Conservation (phyloP, 1,140 invertebrate genomes). For the Sweltsa coloradensis region DNA sequence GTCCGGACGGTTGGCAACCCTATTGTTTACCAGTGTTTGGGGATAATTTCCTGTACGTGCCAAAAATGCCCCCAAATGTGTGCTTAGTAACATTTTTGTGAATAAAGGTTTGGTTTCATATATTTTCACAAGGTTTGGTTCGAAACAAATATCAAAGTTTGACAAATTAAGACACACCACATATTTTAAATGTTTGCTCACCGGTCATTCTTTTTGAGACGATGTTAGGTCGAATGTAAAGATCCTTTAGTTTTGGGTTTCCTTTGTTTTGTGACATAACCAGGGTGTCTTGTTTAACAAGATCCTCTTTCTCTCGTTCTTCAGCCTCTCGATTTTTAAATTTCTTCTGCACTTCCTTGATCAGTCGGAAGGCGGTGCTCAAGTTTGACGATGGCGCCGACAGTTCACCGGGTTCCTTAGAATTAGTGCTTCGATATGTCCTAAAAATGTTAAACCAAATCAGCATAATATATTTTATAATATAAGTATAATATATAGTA, state of each 20-base stretch:
- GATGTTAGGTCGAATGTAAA: conserved; percentile 97
- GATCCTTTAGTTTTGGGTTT: conserved; percentile 96
- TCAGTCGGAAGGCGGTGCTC: conserved; percentile 91
- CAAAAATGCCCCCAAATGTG: too few relatives aligned
- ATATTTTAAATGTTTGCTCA: conserved; percentile 17
- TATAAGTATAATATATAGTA: too few relatives aligned
- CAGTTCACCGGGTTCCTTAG: conserved; percentile 94
- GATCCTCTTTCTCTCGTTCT: conserved; percentile 94
- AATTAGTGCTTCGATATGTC: conserved; percentile 96
- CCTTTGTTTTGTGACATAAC: conserved; percentile 91
- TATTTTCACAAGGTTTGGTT: too few relatives aligned
- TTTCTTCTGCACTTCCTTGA: conserved; percentile 99
- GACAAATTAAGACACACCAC: too few relatives aligned
- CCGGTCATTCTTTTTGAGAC: conserved; percentile 94
- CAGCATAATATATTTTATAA: conserved; percentile 9
- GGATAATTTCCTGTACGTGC: too few relatives aligned
- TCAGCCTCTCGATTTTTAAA: conserved; percentile 97
- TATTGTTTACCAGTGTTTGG: too few relatives aligned
- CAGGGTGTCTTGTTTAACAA: conserved; percentile 98
- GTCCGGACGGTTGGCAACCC: too few relatives aligned
- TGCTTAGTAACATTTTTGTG: too few relatives aligned
- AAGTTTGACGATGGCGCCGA: conserved; percentile 91
- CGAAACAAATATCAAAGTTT: too few relatives aligned
- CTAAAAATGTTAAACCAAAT: conserved; percentile 32
- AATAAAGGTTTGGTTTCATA: too few relatives aligned